Base-by-base conservation (phyloP, 2,113 vertebrate genomes). In the Panthera uncia region DNA sequence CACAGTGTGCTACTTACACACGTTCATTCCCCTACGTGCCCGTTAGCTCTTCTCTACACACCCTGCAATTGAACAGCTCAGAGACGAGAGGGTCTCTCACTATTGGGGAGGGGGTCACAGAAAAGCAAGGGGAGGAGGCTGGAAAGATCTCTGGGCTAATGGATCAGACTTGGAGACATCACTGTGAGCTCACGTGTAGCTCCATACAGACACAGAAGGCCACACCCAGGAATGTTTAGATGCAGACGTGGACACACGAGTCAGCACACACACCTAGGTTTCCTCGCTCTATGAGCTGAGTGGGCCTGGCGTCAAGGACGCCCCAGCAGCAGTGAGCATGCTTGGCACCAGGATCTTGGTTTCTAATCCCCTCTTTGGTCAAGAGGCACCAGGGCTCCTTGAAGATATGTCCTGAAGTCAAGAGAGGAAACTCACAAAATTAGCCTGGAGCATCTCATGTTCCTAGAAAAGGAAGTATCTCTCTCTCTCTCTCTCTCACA, bases 241-340 rank as follows among this genome's bases (percentile, higher is more conserved):
- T 14, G 48, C 76, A n/a, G 8, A 12, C 16, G 5, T 52, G 29
- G 31, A 6, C 18, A 6, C 18, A n/a, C 1, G 15, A 12, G 14
- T 79, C 36, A 13, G n/a, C 6, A 45, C 23, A 57, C 38, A 69
- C 69, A 29, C 33, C 27, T 19, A 4, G 11, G 29, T 52, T n/a
- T 36, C 33, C 38, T 23, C 11, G 2, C 1, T 12, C 57, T 31
- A 5, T 57, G 18, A 23, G 23, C 41, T 2, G 7, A 36, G 18
- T 31, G 12, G 38, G 13, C n/a, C 65, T n/a, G 48, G 85, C 11
- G 45, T 10, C 23, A 57, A 50, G 38, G 57, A 29, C 2, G 38
- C 5, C 5, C 3, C 14, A 57, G 45, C 4, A n/a, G 6, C 7
- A 14, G 21, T 0, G 1, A 21, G 13, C 16, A 4, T 0, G 5